Evolutionary conservation across 2,797 vertebrate species (phyloP).

Genomic region (Anableps anableps): DNA sequence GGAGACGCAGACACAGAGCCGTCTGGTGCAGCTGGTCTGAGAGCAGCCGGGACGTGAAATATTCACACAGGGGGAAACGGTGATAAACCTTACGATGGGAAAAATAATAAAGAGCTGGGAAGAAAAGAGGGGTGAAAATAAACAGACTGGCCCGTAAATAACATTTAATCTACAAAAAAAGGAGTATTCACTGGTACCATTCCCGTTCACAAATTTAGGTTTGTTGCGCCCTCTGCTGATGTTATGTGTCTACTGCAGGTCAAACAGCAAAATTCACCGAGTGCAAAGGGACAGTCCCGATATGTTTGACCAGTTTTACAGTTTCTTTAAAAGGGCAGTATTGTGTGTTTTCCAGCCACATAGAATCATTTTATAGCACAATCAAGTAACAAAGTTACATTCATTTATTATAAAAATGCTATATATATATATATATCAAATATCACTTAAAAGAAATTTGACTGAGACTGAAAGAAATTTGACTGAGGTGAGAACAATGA

Average conservation of each 20-base stretch:
- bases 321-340: not conserved
- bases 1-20: constrained; percentile 47
- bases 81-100: too few relatives aligned
- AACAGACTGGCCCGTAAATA: constrained; percentile 3
- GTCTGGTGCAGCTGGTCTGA: constrained; percentile 46
- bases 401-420: too few relatives aligned
- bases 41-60: not conserved
- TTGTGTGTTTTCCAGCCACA: too few relatives aligned
- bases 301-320: not conserved
- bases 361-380: too few relatives aligned
- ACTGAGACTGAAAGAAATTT: too few relatives aligned
- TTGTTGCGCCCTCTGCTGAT: constrained; percentile 51
- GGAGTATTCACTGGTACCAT: constrained; percentile 13
- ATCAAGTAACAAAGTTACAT: too few relatives aligned
- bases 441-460: too few relatives aligned
- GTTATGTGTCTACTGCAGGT: accelerated
- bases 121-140: not conserved
- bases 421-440: too few relatives aligned
- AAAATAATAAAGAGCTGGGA: not conserved
- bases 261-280: not conserved
- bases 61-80: not conserved
- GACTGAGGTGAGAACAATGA: too few relatives aligned
- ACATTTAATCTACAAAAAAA: constrained; percentile 22
- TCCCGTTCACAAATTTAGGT: not conserved
- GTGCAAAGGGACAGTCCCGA: not conserved